These are phyloP conservation scores for Chelonus insularis DNA, from an alignment of 1,140 invertebrate species.

Conservation along the genomic window DNA sequence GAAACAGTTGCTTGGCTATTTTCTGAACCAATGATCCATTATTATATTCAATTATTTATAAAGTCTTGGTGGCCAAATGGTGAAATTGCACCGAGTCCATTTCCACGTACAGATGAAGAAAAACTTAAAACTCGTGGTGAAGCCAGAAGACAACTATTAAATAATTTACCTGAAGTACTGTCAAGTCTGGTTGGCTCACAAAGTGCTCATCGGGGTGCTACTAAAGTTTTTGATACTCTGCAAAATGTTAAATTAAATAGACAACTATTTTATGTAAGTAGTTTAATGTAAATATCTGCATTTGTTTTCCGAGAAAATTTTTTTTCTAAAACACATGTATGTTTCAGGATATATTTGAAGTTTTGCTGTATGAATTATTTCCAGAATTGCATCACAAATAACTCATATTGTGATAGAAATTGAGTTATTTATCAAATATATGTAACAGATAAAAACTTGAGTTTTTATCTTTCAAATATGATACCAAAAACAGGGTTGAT, in stretches of 20 bases:
- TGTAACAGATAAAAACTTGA: too few relatives aligned
- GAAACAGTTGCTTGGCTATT: conserved; percentile 86
- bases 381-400: conserved; percentile 19
- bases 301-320: neutral
- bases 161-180: conserved; percentile 77
- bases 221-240: conserved; percentile 84
- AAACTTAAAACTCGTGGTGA: conserved; percentile 69
- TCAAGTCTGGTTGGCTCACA: conserved; percentile 83
- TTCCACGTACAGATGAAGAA: conserved; percentile 66
- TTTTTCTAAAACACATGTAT: too few relatives aligned
- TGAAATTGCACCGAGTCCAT: conserved; percentile 63
- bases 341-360: conserved; percentile 26
- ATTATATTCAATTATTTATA: conserved; percentile 79
- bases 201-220: conserved; percentile 78
- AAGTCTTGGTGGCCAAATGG: conserved; percentile 90
- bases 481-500: too few relatives aligned
- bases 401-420: conserved; percentile 11
- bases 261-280: conserved; percentile 87
- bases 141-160: conserved; percentile 69
- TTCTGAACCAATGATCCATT: conserved; percentile 87
- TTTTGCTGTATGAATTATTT: conserved; percentile 19
- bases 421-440: too few relatives aligned
- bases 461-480: conserved; percentile 16
- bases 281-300: neutral
- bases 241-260: conserved; percentile 88